A percentile compares a stretch with the other conserved stretches of the same genome.
Evolutionary conservation across 2,113 vertebrate genomes (phyloP).

Genomic region (Genyomyrus donnyi): DNA sequence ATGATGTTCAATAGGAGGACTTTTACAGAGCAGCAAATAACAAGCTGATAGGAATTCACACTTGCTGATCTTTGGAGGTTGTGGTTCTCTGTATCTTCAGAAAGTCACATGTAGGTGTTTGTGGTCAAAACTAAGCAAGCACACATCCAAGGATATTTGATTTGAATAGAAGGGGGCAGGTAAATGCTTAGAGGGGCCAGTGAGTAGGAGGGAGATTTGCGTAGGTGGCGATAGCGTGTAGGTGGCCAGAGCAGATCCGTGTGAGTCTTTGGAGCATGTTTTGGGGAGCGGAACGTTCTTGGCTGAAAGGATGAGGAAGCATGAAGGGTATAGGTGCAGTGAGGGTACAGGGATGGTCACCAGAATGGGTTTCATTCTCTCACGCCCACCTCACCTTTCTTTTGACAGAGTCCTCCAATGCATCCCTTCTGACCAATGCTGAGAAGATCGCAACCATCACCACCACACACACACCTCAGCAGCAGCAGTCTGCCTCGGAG

Average conservation of each 20-base stretch:
- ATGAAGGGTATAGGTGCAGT: background rate
- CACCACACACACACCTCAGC: constrained; percentile 87
- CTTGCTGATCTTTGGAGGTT: background rate
- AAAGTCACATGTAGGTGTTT: background rate
- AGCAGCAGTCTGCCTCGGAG: constrained; percentile 63
- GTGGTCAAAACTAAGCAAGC: background rate
- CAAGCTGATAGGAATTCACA: background rate
- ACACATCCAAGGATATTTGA: background rate
- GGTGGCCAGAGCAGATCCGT: background rate
- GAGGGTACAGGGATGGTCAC: background rate
- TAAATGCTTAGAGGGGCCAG: background rate
- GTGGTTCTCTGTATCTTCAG: background rate
- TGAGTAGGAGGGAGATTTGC: background rate
- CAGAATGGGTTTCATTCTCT: background rate
- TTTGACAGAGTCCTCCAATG: constrained; percentile 83
- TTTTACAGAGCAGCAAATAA: background rate
- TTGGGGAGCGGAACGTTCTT: background rate
- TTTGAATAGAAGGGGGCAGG: background rate
- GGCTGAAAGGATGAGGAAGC: background rate
- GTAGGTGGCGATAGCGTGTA: background rate
- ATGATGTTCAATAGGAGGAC: background rate
- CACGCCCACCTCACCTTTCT: constrained; percentile 17
- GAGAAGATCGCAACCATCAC: constrained; percentile 97
- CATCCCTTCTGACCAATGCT: constrained; percentile 88
- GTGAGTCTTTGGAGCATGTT: background rate